Evolutionary conservation across 1,140 invertebrate species (phyloP).

Genomic region (Formica selysi): DNA sequence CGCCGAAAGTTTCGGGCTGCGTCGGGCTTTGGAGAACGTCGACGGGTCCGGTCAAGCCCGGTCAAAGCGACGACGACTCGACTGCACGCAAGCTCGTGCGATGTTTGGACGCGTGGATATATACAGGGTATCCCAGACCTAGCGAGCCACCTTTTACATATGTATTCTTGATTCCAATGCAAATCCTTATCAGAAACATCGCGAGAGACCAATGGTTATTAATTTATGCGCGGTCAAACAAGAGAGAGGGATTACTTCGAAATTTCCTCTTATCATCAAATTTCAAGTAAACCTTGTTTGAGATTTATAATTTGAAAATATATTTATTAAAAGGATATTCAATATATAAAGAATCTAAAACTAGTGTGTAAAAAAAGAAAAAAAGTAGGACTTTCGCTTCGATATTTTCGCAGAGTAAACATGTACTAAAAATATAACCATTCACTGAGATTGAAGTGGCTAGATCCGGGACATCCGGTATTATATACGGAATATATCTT

Average conservation of each 20-base stretch:
- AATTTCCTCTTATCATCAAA: background rate
- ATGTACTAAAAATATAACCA: background rate
- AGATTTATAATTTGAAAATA: background rate
- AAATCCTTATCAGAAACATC: background rate
- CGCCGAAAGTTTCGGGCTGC: slow-evolving; percentile 37
- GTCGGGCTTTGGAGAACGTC: slow-evolving; percentile 28
- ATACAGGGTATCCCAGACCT: background rate
- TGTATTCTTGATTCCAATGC: background rate
- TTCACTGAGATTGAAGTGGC: background rate
- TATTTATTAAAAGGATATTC: background rate
- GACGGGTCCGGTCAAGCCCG: slow-evolving; percentile 38
- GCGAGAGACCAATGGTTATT: background rate
- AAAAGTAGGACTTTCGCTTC: background rate
- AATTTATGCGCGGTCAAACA: background rate
- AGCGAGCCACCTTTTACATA: too few relatives aligned
- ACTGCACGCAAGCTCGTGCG: slow-evolving; percentile 34
- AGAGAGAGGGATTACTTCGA: background rate
- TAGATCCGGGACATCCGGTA: slow-evolving; percentile 35
- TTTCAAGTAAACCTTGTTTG: background rate
- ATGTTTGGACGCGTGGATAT: background rate
- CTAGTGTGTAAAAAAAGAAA: background rate
- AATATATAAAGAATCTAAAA: background rate
- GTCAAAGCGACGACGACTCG: slow-evolving; percentile 46
- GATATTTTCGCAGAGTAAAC: slow-evolving; percentile 35
- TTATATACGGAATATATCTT: slow-evolving; percentile 64